Conservation (phyloP, 2,888 invertebrate genomes). For the Hydrotaea cyrtoneurina region DNA sequence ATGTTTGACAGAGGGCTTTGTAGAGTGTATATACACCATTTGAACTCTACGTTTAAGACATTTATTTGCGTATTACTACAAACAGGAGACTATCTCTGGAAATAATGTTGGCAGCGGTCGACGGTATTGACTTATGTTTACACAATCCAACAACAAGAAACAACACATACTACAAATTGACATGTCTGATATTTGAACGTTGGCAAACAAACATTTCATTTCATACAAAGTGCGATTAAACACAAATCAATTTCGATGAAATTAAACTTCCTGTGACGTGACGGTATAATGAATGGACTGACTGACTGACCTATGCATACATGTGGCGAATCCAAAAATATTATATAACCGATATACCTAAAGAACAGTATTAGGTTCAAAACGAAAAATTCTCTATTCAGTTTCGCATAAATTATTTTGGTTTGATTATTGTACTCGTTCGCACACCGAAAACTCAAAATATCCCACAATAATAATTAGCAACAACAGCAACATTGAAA, state of each 20-base stretch:
- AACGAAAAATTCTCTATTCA: conserved; percentile 8
- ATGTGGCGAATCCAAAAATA: conserved; percentile 5
- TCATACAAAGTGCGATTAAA: conserved; percentile 12
- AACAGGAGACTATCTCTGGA: no score
- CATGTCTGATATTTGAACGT: background rate
- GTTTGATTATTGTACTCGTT: conserved; percentile 33
- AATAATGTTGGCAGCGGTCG: no score
- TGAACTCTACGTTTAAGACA: no score
- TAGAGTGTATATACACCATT: no score
- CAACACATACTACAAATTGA: no score
- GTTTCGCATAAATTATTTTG: conserved; percentile 51
- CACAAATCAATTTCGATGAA: conserved; percentile 3
- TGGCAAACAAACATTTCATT: background rate
- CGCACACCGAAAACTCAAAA: conserved; percentile 22
- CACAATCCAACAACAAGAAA: background rate
- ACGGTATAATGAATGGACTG: background rate
- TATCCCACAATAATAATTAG: conserved; percentile 19
- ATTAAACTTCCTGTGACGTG: conserved; percentile 12
- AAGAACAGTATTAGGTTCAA: background rate
- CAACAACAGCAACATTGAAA: conserved; percentile 42
- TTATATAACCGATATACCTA: background rate
- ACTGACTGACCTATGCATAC: background rate
- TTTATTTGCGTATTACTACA: no score
- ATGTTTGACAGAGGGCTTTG: no score
- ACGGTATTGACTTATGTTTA: no score